A percentile compares a stretch with the other conserved stretches of the same genome.
phyloP scores from a whole-genome alignment of 23 tunicate genomes.

The Phallusia fumigata region DNA sequence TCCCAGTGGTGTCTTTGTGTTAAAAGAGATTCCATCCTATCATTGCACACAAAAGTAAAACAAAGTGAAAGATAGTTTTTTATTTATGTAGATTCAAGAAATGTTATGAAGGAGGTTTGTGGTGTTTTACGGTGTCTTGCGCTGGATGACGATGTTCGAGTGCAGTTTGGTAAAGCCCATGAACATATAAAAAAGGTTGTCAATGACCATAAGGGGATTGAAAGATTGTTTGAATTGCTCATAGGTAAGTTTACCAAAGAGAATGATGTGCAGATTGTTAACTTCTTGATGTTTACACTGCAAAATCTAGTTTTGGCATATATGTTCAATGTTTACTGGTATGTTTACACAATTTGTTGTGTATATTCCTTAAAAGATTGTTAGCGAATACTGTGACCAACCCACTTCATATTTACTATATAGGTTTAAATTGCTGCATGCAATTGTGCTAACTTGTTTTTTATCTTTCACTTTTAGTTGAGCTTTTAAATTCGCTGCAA shows the following conservation, averaged over 20 bases:
- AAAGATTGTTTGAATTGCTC: slow-evolving; percentile 47
- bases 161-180: slow-evolving; percentile 79
- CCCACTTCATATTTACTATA: too few species aligned
- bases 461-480: neutral
- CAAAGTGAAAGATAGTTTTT: too few species aligned
- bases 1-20: too few species aligned
- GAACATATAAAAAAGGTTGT: slow-evolving; percentile 81
- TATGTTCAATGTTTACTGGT: too few species aligned
- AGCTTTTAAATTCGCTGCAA: neutral
- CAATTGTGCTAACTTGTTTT: neutral
- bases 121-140: slow-evolving; percentile 57
- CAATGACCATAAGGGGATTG: slow-evolving; percentile 59
- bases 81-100: neutral
- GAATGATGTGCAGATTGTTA: neutral
- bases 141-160: slow-evolving; percentile 84
- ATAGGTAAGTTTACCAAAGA: slow-evolving; percentile 27
- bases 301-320: too few species aligned
- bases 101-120: slow-evolving; percentile 62
- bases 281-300: too few species aligned
- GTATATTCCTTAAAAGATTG: too few species aligned
- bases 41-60: too few species aligned
- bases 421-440: too few species aligned
- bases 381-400: too few species aligned
- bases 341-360: too few species aligned
- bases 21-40: too few species aligned